Percentiles rank a stretch among this genome's conserved stretches.
Conservation (phyloP, 2,888 invertebrate genomes). For the Aquatica leii region DNA sequence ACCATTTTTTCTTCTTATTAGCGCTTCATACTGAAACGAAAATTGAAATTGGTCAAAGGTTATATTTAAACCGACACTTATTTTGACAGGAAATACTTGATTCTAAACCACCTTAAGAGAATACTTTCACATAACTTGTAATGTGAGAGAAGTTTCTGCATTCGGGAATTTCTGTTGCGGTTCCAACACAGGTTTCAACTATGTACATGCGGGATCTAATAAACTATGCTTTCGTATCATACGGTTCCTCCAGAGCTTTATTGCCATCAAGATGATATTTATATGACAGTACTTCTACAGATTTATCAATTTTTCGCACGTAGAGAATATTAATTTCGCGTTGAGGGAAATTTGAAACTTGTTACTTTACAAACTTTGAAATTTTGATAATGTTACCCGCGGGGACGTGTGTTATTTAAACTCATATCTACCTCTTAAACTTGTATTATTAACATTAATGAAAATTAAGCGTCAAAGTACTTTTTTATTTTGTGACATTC, state of each 20-base stretch:
- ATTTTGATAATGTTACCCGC: slow-evolving; percentile 8
- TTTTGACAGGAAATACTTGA: slow-evolving; percentile 20
- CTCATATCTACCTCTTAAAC: slow-evolving; percentile 9
- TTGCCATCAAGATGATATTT: slow-evolving; percentile 15
- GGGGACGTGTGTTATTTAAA: slow-evolving; percentile 8
- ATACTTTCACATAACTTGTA: slow-evolving; percentile 22
- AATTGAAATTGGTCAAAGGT: too few relatives aligned
- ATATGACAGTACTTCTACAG: slow-evolving; percentile 25
- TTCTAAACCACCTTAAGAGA: slow-evolving; percentile 17
- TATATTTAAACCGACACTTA: too few relatives aligned
- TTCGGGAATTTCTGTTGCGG: slow-evolving; percentile 32
- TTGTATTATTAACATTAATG: slow-evolving; percentile 10
- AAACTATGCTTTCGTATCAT: slow-evolving; percentile 23
- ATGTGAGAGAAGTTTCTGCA: slow-evolving; percentile 18
- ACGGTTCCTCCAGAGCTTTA: slow-evolving; percentile 21
- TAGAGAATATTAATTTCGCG: slow-evolving; percentile 23
- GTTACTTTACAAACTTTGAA: slow-evolving; percentile 10
- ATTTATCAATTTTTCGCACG: slow-evolving; percentile 20
- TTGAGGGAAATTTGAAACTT: slow-evolving; percentile 14
- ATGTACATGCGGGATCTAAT: slow-evolving; percentile 30
- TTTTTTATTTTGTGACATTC: too few relatives aligned
- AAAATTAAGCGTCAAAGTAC: not conserved
- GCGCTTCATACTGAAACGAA: too few relatives aligned
- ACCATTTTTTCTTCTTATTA: too few relatives aligned
- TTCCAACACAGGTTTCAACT: slow-evolving; percentile 25